A percentile compares a stretch with the other conserved stretches of the same genome.
Conservation (phyloP, 2,888 invertebrate species). For the Zele albiditarsus region DNA sequence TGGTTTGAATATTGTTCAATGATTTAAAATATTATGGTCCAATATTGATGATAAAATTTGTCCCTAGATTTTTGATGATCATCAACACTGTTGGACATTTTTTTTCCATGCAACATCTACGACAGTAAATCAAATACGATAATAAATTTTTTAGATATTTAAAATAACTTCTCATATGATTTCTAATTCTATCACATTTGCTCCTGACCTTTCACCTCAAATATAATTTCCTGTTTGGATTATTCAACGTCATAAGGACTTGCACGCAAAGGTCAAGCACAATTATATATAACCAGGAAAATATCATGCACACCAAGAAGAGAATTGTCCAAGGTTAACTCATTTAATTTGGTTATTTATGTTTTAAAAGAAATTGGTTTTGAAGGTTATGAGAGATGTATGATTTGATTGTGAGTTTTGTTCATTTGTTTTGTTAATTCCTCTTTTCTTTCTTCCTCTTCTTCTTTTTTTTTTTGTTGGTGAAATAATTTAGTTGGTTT, state of each 20-base stretch:
- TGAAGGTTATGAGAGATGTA: too few species aligned
- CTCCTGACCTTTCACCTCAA: constrained; percentile 45
- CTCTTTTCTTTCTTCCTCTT: not conserved
- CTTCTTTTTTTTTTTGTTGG: not conserved
- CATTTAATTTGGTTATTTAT: not conserved
- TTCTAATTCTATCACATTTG: not conserved
- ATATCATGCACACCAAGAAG: not conserved
- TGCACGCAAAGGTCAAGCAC: constrained; percentile 51
- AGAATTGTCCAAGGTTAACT: not conserved
- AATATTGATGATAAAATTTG: not conserved
- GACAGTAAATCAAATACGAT: not conserved
- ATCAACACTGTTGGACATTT: too few species aligned
- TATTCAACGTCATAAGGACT: constrained; percentile 44
- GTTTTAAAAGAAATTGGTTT: not conserved
- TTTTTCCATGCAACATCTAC: too few species aligned
- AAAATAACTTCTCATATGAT: not conserved
- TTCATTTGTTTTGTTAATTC: not conserved
- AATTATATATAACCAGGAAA: constrained; percentile 8
- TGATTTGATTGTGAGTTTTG: not conserved
- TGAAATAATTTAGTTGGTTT: not conserved
- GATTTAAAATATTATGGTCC: not conserved
- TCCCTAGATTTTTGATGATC: not conserved
- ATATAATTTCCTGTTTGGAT: constrained; percentile 7
- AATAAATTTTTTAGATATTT: not conserved
- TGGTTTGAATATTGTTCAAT: not conserved